Percentiles rank a stretch among this genome's conserved stretches.
Conservation (phyloP, 2,113 vertebrate species). For the Lipophrys pholis region DNA sequence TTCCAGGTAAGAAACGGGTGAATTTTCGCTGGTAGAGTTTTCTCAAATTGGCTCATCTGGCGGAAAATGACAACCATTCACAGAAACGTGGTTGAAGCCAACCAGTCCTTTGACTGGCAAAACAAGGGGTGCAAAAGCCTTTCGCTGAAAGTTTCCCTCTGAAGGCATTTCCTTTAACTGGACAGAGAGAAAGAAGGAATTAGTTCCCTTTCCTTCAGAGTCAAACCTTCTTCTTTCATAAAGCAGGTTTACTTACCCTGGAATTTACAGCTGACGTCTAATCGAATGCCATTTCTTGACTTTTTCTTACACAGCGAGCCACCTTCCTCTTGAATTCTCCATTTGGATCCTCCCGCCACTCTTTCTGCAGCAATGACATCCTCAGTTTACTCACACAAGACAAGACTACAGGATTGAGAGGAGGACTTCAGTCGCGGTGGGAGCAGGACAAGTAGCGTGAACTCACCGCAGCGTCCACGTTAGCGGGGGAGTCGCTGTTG, state of each 20-base stretch:
- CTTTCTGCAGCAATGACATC: slow-evolving; percentile 79
- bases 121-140: slow-evolving; percentile 80
- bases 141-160: slow-evolving; percentile 75
- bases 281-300: slow-evolving; percentile 89
- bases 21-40: slow-evolving; percentile 79
- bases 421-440: not conserved
- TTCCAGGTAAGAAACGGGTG: slow-evolving; percentile 81
- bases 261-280: slow-evolving; percentile 72
- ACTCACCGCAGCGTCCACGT: slow-evolving; percentile 98
- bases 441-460: not conserved
- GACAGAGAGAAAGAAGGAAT: not conserved
- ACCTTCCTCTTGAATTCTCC: slow-evolving; percentile 89
- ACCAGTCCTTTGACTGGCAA: slow-evolving; percentile 79
- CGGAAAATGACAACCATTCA: slow-evolving; percentile 72
- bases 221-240: no score
- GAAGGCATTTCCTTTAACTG: slow-evolving; percentile 80
- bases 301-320: slow-evolving; percentile 87
- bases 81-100: slow-evolving; percentile 70
- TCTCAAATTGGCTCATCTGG: slow-evolving; percentile 78
- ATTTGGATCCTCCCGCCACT: slow-evolving; percentile 88
- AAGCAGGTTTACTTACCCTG: slow-evolving; percentile 67
- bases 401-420: not conserved
- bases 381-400: not conserved
- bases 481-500: slow-evolving; percentile 98
- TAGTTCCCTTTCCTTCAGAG: no score